Base-by-base conservation (phyloP, 2,113 vertebrate species). In the Oreocharis arfaki region DNA sequence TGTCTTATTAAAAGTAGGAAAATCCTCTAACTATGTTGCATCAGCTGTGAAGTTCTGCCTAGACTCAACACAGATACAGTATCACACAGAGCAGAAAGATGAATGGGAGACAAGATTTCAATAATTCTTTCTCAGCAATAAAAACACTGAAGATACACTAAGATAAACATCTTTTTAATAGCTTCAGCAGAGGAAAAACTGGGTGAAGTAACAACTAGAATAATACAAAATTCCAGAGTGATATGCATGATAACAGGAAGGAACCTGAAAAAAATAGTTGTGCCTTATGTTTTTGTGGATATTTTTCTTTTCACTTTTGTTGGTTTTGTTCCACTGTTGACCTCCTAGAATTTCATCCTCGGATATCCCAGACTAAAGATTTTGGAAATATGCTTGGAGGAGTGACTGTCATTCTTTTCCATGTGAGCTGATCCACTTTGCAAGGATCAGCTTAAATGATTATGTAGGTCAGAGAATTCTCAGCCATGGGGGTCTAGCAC, bases 1-100 rank as follows among this genome's bases (percentile, higher is more conserved):
- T 47, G 27, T 46, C 76, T 91, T 84, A 92, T 49, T 92, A 91
- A 75, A 90, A 95, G 69, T 37, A 78, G 32, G 77, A 95, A 95
- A 95, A 93, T 57, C 53, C 47, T 87, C 22, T 10, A 92, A 44
- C 22, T 71, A 35, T 71, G 28, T 75, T 86, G 59, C 21, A 89
- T 68, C 56, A 92, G 41, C 41, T 84, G 56, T 68, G 53, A 84
- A 89, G 32, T 73, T 95, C 65, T 89, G 50, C 41, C 73, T 89
- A 33, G 84, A 60, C n/a, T 76, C 78, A 92, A 69, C 27, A 30
- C 60, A 92, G 39, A 78, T 2, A 0, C 11, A 41, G 80, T 41
- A 90, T 30, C 88, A 76, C 50, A 91, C 65, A 53, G 60, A 91
- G 90, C 68, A 77, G 50, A 61, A 49, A 80, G 41, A 93, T 42